phyloP scores from a whole-genome alignment of 2,113 vertebrate species.

The Cyprinodon variegatus region DNA sequence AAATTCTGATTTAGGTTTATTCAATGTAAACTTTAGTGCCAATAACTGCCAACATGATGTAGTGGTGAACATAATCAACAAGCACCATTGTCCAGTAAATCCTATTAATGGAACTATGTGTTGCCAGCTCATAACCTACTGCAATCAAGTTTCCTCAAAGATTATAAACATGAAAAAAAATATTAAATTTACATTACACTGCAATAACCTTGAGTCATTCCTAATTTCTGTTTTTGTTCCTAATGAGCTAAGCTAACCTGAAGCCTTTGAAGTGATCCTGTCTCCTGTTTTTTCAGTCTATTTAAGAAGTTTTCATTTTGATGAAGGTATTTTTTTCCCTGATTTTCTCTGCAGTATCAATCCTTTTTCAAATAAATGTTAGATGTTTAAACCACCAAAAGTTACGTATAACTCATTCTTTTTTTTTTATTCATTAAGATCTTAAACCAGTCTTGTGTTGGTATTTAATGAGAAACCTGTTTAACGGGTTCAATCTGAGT shows the following conservation, averaged over 20 bases:
- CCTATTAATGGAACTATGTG: constrained; percentile 10
- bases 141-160: too few relatives aligned
- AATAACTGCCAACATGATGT: constrained; percentile 12
- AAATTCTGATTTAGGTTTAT: constrained; percentile 1
- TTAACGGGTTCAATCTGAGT: too few relatives aligned
- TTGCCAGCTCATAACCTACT: not conserved
- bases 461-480: too few relatives aligned
- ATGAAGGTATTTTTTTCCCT: not conserved
- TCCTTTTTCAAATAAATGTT: too few relatives aligned
- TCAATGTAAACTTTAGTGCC: not conserved
- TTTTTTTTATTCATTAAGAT: too few relatives aligned
- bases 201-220: not conserved
- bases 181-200: not conserved
- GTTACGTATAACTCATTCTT: too few relatives aligned
- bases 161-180: not conserved
- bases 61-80: not conserved
- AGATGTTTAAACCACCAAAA: too few relatives aligned
- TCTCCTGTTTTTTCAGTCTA: not conserved
- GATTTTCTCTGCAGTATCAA: too few relatives aligned
- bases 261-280: not conserved
- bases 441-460: too few relatives aligned
- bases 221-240: not conserved
- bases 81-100: constrained; percentile 23
- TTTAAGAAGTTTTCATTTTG: not conserved
- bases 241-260: not conserved